Conservation (phyloP, 2,888 invertebrate species). For the Chironomus riparius region DNA sequence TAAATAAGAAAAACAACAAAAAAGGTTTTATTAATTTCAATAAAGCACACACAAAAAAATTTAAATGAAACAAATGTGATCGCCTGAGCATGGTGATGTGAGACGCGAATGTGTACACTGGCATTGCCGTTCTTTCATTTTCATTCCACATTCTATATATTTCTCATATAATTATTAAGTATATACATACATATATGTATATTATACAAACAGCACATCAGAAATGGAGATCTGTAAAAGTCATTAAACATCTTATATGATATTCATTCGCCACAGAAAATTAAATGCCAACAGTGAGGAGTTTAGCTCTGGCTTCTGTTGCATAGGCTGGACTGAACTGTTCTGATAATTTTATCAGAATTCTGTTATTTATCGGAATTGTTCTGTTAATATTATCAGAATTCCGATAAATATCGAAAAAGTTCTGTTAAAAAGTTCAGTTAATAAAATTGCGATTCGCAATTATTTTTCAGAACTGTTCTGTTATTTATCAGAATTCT, state of each 20-base stretch:
- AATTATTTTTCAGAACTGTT: too few species aligned
- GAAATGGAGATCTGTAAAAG: slow-evolving; percentile 24
- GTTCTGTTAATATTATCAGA: too few species aligned
- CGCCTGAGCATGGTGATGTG: neutral
- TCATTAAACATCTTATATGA: slow-evolving; percentile 20
- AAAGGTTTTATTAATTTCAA: slow-evolving; percentile 22
- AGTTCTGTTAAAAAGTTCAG: too few species aligned
- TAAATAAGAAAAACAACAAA: neutral
- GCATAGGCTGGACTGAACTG: too few species aligned
- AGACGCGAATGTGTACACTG: neutral
- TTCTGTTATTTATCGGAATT: too few species aligned
- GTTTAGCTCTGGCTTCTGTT: neutral
- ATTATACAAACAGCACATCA: neutral
- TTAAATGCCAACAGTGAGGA: slow-evolving; percentile 17
- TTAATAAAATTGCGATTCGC: too few species aligned
- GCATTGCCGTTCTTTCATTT: neutral
- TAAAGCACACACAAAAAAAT: neutral
- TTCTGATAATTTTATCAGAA: too few species aligned
- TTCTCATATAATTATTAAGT: too few species aligned
- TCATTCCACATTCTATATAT: too few species aligned
- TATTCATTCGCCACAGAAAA: slow-evolving; percentile 23
- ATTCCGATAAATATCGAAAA: too few species aligned
- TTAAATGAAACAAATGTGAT: slow-evolving; percentile 16
- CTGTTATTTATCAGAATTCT: too few species aligned
- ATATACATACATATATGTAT: too few species aligned